Base-by-base conservation (phyloP, 2,113 vertebrate species). In the Astur gentilis region DNA sequence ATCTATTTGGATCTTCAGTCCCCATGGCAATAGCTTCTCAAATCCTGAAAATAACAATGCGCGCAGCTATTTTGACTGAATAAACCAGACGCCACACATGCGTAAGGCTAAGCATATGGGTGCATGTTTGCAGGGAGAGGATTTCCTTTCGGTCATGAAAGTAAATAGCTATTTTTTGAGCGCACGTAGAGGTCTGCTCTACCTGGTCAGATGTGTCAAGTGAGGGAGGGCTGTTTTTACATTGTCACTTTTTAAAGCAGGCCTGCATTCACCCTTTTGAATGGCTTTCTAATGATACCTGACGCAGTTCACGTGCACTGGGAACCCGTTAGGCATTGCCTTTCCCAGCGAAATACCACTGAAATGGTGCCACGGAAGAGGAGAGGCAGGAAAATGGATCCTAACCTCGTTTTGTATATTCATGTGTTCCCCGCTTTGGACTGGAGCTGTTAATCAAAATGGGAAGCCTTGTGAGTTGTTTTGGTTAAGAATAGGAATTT, bases 1-100 rank as follows among this genome's bases (percentile, higher is more conserved):
- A 97, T 95, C 94, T 95, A 87, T 97, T 97, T 96, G 89, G 93
- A 93, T 97, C 89, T 87, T 79, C 93, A 72, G 95, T 97, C 95
- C 94, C 96, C 96, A 97, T 97, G 95, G 96, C 87, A 95, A 96
- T 97, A 89, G 57, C 83, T 83, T 93, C 80, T 95, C 84, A 84
- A 80, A 96, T 82, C 80, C 95, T 95, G 92, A 92, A 94, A 95
- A 96, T 95, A 95, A 95, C 92, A 86, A 95, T 75, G 47, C 52
- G 61, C 3, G 12, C 91, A 95, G 94, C 94, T 97, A 94, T 97
- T 97, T 92, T 95, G 87, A 92, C 83, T 87, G 89, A 89, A 84
- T 64, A 89, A 95, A 95, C 57, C 87, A 93, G 95, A 93, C 49
- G 18, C 91, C 73, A 72, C 9, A 17, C 69, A 71, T 38, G 40